phyloP scores from a whole-genome alignment of 2,888 invertebrate genomes.

The Hypomecis punctinalis region DNA sequence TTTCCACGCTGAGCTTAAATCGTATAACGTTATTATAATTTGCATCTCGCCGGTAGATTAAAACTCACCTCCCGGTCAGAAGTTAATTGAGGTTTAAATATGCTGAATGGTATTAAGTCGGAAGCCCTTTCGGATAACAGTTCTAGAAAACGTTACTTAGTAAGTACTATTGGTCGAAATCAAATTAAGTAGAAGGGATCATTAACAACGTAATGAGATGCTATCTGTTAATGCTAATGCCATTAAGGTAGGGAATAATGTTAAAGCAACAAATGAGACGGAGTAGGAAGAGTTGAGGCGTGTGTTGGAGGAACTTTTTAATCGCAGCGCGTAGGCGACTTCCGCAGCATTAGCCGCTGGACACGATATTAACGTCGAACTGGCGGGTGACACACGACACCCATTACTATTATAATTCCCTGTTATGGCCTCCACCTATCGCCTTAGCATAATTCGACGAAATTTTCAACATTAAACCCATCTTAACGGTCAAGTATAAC shows the following conservation, averaged over 20 bases:
- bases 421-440: slow-evolving; percentile 48
- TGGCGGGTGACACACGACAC: slow-evolving; percentile 60
- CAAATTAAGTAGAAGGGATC: slow-evolving; percentile 13
- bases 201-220: slow-evolving; percentile 16
- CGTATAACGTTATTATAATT: slow-evolving; percentile 40
- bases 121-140: slow-evolving; percentile 34
- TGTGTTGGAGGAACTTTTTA: slow-evolving; percentile 53
- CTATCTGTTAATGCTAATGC: slow-evolving; percentile 19
- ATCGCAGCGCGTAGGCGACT: slow-evolving; percentile 67
- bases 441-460: slow-evolving; percentile 35
- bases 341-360: slow-evolving; percentile 60
- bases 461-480: slow-evolving; percentile 34
- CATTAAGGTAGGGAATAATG: slow-evolving; percentile 34
- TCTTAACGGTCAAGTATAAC: slow-evolving; percentile 35
- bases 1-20: slow-evolving; percentile 34
- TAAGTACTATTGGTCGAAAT: slow-evolving; percentile 17
- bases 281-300: slow-evolving; percentile 37
- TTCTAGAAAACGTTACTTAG: slow-evolving; percentile 27
- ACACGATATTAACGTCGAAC: slow-evolving; percentile 56
- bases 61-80: slow-evolving; percentile 43
- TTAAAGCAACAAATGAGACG: slow-evolving; percentile 36
- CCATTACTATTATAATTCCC: slow-evolving; percentile 62
- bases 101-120: slow-evolving; percentile 36
- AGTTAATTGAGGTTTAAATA: slow-evolving; percentile 45
- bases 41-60: slow-evolving; percentile 41